Base-by-base conservation (phyloP, 2,888 invertebrate genomes). In the Eupithecia dodoneata region DNA sequence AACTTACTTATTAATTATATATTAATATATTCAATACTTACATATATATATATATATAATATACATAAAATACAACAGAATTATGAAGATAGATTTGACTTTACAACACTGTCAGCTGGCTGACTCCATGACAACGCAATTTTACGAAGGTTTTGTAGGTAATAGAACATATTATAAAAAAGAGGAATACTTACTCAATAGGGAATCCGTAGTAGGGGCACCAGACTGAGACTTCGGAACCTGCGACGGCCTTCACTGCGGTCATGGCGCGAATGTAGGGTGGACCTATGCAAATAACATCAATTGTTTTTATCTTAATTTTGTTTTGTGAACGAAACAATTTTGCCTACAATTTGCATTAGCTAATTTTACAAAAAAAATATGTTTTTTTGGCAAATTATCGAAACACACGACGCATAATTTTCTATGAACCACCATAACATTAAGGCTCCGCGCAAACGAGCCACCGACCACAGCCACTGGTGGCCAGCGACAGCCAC, bases 151-250 rank as follows among this genome's bases (percentile, higher is more conserved):
- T 55, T n/a, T 55, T 7, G n/a, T n/a, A 55, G n/a, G n/a, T 55
- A 49, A 52, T 52, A 15, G 2, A n/a, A 15, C n/a, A n/a, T 3
- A 52, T 52, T 13, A 52, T 30, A 52, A 52, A 10, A n/a, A 52
- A 6, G 15, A 52, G n/a, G 5, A 52, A 52, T 69, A 85, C 92
- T 92, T 86, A 95, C 95, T 95, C 95, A 83, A 98, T 97, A 55
- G 98, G 98, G 92, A 97, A 98, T 81, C 98, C 98, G 72, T 98
- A 97, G 89, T 98, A 98, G 73, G 98, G 98, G 91, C 98, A 98
- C 89, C 97, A 96, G 80, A 98, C 96, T 77, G 96, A 96, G 80
- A 97, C 96, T 87, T 97, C 97, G 79, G 97, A 96, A 30, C 97
- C 97, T 63, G 98, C 97, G 52, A 98, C 97, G 7, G 97, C 98